Base-by-base conservation (phyloP, 2,797 vertebrate genomes). In the Petrocephalus schoutedeni region DNA sequence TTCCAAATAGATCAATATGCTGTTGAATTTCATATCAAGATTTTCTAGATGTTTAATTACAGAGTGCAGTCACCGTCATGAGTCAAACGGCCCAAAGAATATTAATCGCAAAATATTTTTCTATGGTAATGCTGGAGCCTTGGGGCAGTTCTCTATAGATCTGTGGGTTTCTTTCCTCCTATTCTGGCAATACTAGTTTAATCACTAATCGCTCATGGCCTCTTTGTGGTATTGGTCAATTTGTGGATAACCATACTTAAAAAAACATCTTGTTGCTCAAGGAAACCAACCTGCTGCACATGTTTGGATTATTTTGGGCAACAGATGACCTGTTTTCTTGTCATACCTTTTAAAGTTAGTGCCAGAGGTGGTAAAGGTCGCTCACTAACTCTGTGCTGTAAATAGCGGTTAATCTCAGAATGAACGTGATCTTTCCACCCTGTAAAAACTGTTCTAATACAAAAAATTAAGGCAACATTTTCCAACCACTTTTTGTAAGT, bases 1-100 rank as follows among this genome's bases (percentile, higher is more conserved):
- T 14, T 36, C 56, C 54, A 86, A 86, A 86, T 16, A 86, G 54
- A 86, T 58, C 83, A 85, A 56, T 58, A n/a, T 28, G 16, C 16
- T 16, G 57, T 16, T 32, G 54, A 59, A 32, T 86, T 57, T 86
- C 84, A 59, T 58, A 58, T 86, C 53, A 58, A 86, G 84, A 28
- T 36, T 86, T 86, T 86, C 32, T 59, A 58, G 58, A 59, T 86
- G 84, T 86, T 85, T 85, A 85, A 57, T 85, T 85, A 85, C 83
- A 57, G 23, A 56, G 83, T 54, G 83, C 83, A 85, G 83, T 85
- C 83, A 57, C 28, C 23, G 12, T 57, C 83, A 85, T 85, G 53
- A 85, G 23, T 57, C 5, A 23, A 85, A 85, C 21, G 14, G 83
- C 83, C 53, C 14, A 7, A 28, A 85, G 80, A 83, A 53, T 54